Percentiles rank a stretch among this genome's conserved stretches.
These are phyloP conservation scores for Dryoscopus gambensis DNA, from an alignment of 2,113 vertebrate genomes.

Conservation along the genomic window DNA sequence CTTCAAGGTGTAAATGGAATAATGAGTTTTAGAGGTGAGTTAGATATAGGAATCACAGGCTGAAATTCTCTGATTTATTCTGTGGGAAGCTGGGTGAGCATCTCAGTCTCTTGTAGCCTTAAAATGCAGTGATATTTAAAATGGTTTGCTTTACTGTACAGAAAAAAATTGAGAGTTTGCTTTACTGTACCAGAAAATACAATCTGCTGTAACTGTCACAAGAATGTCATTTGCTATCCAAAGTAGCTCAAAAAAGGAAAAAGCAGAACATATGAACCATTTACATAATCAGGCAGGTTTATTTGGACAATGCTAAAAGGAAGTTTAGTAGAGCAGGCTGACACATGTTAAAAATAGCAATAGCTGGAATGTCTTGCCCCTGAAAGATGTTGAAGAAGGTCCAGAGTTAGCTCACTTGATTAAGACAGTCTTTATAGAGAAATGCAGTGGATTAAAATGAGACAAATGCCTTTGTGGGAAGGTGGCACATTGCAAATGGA, in stretches of 20 bases:
- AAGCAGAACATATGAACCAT: not conserved
- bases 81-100: not conserved
- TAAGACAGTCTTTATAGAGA: not conserved
- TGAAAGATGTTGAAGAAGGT: not conserved
- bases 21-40: not conserved
- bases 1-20: not conserved
- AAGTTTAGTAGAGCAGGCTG: not conserved
- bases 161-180: not conserved
- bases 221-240: not conserved
- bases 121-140: not conserved
- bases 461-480: not conserved
- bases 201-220: constrained; percentile 25
- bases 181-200: constrained; percentile 1
- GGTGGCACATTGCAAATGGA: not conserved
- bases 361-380: not conserved
- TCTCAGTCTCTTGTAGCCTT: not conserved
- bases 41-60: not conserved
- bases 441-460: not conserved
- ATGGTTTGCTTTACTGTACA: not conserved
- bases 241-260: not conserved
- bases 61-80: not conserved
- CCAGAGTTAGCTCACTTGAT: not conserved
- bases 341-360: constrained; percentile 15
- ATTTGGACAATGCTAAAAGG: not conserved
- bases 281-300: not conserved